Base-by-base conservation (phyloP, 1,140 invertebrate genomes). In the Harlomillsia oculata region DNA sequence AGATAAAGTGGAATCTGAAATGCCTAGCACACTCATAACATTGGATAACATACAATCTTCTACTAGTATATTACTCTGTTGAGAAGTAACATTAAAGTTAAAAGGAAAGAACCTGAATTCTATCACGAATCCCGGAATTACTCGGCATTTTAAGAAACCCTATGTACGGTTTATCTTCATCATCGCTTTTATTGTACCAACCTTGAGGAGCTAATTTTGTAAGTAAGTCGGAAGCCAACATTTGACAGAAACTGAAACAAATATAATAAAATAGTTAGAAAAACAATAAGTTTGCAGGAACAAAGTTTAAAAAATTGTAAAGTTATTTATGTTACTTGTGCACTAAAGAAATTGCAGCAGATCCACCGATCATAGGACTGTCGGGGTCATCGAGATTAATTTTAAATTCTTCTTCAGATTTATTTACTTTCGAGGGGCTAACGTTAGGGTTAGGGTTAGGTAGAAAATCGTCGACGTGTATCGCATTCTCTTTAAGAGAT, bases 61-160 rank as follows among this genome's bases (percentile, higher is more conserved):
- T 11, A 34, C 9, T 34, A n/a, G n/a, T n/a, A n/a, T n/a, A n/a
- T n/a, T n/a, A n/a, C n/a, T n/a, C n/a, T n/a, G n/a, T n/a, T n/a
- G n/a, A n/a, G n/a, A n/a, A n/a, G n/a, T n/a, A n/a, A n/a, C n/a
- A n/a, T n/a, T n/a, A n/a, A n/a, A n/a, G n/a, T n/a, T n/a, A n/a
- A n/a, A n/a, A n/a, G n/a, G n/a, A n/a, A n/a, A n/a, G 6, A 18
- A 81, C 76, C 67, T 70, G 69, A 56, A 79, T 74, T 26, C 69
- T 64, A 34, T 79, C 69, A 62, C 76, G 77, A 23, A 86, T 63
- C 0, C 80, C 78, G 13, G 84, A 86, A 61, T 82, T 83, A 1
- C 84, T 80, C 1, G 89, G 89, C 56, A 93, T 69, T 25, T 74
- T 67, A 1, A 89, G 71, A 16, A 63, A 68, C 1, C 76, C 68